Percentiles rank a stretch among this genome's conserved stretches.
Evolutionary conservation across 2,113 vertebrate genomes (phyloP).

Genomic region (Chauna torquata): DNA sequence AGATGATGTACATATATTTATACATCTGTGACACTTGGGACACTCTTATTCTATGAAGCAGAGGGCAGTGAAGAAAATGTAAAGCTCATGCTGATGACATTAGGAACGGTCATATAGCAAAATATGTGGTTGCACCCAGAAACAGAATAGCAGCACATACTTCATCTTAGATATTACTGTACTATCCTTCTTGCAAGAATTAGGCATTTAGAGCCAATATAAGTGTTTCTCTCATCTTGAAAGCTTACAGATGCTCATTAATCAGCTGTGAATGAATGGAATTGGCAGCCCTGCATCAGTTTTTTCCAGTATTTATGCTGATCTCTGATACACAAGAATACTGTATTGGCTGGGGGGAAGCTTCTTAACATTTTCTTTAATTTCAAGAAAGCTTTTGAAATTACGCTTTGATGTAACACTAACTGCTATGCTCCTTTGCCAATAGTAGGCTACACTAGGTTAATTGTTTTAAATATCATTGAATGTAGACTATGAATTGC

Average conservation of each 20-base stretch:
- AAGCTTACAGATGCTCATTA: neutral
- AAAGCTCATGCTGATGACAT: neutral
- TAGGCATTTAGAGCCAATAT: accelerated
- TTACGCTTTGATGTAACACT: neutral
- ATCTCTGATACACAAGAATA: neutral
- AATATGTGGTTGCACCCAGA: neutral
- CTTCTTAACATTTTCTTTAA: neutral
- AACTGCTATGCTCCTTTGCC: neutral
- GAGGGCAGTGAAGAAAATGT: neutral
- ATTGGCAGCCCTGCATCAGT: neutral
- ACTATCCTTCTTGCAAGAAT: neutral
- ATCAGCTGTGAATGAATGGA: neutral
- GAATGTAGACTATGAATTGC: neutral
- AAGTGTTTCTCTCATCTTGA: neutral
- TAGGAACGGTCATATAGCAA: neutral
- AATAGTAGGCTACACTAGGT: neutral
- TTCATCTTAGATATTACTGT: neutral
- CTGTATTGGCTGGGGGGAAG: no score
- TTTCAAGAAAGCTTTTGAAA: neutral
- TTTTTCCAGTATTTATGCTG: neutral
- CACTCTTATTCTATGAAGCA: neutral
- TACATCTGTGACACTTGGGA: neutral
- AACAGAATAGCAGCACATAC: neutral
- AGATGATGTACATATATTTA: accelerated
- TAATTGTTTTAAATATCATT: neutral